Base-by-base conservation (phyloP, 2,888 invertebrate species). In the Aleiodes leptofemur region DNA sequence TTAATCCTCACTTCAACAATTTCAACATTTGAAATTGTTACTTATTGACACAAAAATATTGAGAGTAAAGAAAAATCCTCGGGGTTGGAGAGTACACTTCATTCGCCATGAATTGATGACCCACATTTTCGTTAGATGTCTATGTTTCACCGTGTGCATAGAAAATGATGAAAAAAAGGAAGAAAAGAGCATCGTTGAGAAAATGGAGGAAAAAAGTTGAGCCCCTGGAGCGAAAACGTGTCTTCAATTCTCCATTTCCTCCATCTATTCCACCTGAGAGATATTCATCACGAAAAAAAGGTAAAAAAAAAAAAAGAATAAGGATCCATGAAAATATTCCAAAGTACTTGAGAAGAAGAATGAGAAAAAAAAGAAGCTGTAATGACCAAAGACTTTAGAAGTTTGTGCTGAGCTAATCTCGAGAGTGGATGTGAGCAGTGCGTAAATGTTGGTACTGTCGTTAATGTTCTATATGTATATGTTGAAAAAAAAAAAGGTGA, bases 111-210 rank as follows among this genome's bases (percentile, higher is more conserved):
- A 70, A 74, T 56, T 74, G 79, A 80, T 84, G 85, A 85, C 85
- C 86, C 81, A 86, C 81, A 86, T 86, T 84, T 83, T 82, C 77
- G 77, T 81, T 82, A 78, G 85, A 83, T 81, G 82, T 76, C 81
- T 80, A 81, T 84, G 78, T 79, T 79, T 78, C 77, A 79, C 50
- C 53, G 23, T 51, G 34, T 64, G 59, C 56, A 56, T 66, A 43
- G 50, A 57, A 69, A 57, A 69, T 68, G 50, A 64, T 23, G 68
- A 61, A 50, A 50, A 68, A 61, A 55, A 64, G 70, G 55, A 66
- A 38, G 14, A 69, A 72, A 76, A 76, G 72, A 68, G 69, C 75
- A 69, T 68, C 72, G 64, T 23, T 43, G 48, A 43, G 14, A 61
- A 38, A 13, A 38, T n/a, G 61, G 34, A 13, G 61, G n/a, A 16